Evolutionary conservation across 2,888 invertebrate genomes (phyloP).

Genomic region (Drosophila affinis): DNA sequence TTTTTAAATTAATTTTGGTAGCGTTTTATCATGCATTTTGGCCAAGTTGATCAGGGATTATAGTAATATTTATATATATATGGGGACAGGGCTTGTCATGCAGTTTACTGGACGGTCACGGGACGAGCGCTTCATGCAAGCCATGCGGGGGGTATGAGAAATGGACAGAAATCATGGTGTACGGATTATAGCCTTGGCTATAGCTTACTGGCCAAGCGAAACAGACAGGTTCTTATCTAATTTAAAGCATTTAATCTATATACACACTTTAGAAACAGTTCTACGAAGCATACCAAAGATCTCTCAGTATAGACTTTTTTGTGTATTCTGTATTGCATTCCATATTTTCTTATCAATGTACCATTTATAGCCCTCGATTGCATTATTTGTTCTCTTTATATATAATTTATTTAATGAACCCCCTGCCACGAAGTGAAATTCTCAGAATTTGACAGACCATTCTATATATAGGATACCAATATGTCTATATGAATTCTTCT

Average conservation of each 20-base stretch:
- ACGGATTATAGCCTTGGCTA: neutral
- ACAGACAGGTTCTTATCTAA: no score
- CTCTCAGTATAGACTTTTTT: no score
- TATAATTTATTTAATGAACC: no score
- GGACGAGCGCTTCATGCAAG: slow-evolving; percentile 57
- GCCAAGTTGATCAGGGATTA: slow-evolving; percentile 24
- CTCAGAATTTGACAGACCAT: no score
- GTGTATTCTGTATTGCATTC: no score
- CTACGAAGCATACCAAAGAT: no score
- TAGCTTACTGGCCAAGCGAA: neutral
- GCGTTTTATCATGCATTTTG: slow-evolving; percentile 47
- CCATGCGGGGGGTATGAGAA: slow-evolving; percentile 52
- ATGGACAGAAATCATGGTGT: slow-evolving; percentile 11
- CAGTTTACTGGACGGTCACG: slow-evolving; percentile 41
- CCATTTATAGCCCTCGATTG: no score
- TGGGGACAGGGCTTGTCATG: slow-evolving; percentile 24
- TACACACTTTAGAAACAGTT: neutral
- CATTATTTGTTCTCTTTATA: no score
- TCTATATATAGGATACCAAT: no score
- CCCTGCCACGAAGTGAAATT: no score
- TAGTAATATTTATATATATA: neutral
- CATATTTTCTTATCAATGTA: no score
- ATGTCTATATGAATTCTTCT: no score
- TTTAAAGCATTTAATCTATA: neutral
- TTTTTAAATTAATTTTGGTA: neutral